Evolutionary conservation across 2,113 vertebrate genomes (phyloP), one percentile per base, ranked within the genome.

Genomic region (Chaetura pelagica): DNA sequence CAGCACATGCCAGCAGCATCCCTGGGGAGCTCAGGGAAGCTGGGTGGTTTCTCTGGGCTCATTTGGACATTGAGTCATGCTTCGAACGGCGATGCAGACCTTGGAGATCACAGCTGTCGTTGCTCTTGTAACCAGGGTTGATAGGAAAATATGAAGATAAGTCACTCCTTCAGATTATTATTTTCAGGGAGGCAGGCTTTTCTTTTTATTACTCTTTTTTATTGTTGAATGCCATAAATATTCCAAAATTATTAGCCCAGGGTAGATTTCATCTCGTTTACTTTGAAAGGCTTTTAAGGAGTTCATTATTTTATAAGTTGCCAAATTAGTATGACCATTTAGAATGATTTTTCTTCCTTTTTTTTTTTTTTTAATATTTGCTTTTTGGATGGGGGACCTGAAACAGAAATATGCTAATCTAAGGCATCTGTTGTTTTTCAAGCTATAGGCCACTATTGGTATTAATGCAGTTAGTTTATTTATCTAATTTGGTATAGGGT

Each of bases 361-460:
- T 82, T 12, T 42, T 42, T 42, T 42, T 42, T 42, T 42, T 93
- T 96, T 92, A 96, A 93, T 95, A 95, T 87, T 89, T 91, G 61
- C 72, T 90, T 96, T 94, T 97, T 96, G 93, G 94, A 96, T 94
- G 81, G 84, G 91, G 86, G 79, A 96, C 93, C 91, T 76, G 84
- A 95, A 96, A 95, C 84, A 94, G 88, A 95, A 97, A 96, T 96
- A 95, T 91, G 90, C 62, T 96, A 96, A 97, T 93, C 96, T 93
- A 93, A 97, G 93, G 96, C 92, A 97, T 96, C 94, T 97, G 95
- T 94, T 97, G 95, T 96, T 97, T 97, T 95, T 93, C 78, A 79
- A 96, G 81, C 78, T 95, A 95, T 90, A 93, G 93, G 89, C 49
- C 52, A 10, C 49, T 96, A 66, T 85, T 4, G 1, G 62, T 96